Percentiles rank a stretch among this genome's conserved stretches.
Evolutionary conservation across 2,113 vertebrate genomes (phyloP).

Genomic region (Bostrychus sinensis): DNA sequence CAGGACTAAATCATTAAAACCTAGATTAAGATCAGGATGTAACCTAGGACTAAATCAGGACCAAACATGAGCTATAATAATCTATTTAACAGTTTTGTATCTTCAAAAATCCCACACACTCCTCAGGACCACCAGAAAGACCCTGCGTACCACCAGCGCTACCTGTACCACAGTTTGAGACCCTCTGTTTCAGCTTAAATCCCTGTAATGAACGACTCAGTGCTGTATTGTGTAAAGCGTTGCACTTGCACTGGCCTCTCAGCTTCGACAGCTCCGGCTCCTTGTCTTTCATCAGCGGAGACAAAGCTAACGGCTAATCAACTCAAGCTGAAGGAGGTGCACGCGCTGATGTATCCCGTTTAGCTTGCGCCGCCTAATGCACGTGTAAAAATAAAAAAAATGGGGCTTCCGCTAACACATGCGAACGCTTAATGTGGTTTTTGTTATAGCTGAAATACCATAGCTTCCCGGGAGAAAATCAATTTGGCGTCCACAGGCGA

Average conservation of each 20-base stretch:
- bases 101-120: no score
- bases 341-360: slow-evolving; percentile 41
- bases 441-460: slow-evolving; percentile 39
- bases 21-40: no score
- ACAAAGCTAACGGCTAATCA: slow-evolving; percentile 52
- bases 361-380: slow-evolving; percentile 30
- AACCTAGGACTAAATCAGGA: no score
- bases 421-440: slow-evolving; percentile 50
- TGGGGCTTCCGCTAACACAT: slow-evolving; percentile 18
- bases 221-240: slow-evolving; percentile 63
- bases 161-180: no score
- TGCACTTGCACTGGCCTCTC: slow-evolving; percentile 38
- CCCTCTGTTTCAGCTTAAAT: slow-evolving; percentile 77
- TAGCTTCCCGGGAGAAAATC: slow-evolving; percentile 42
- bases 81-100: no score
- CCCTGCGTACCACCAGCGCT: no score
- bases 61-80: no score
- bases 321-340: slow-evolving; percentile 59
- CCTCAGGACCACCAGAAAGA: no score
- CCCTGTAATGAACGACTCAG: slow-evolving; percentile 66
- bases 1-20: no score
- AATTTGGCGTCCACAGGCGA: slow-evolving; percentile 38
- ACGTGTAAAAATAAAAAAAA: neutral
- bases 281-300: slow-evolving; percentile 66
- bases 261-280: slow-evolving; percentile 55